Base-by-base conservation (phyloP, 2,113 vertebrate genomes). In the Pseudorhombus dupliciocellatus region DNA sequence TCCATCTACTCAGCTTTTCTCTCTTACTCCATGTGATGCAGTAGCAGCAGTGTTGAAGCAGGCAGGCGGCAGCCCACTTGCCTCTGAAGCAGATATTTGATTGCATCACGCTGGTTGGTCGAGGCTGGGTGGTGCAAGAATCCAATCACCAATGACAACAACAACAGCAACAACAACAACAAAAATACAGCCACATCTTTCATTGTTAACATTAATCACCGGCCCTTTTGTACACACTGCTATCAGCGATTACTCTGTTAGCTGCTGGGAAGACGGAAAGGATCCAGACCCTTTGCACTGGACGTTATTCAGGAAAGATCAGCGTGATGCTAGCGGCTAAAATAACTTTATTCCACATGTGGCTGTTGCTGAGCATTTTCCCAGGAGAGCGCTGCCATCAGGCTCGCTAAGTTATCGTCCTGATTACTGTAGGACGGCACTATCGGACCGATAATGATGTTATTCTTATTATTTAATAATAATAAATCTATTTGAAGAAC, bases 231-330 rank as follows among this genome's bases (percentile, higher is more conserved):
- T 88, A 81, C 84, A 89, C 82, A 76, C 85, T 89, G 77, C 79
- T 90, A 90, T 88, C 87, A 91, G 77, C 84, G 78, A 88, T 90
- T 90, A 83, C 70, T 25, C 72, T 63, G 70, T 85, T 85, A 80
- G 81, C 86, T 81, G 31, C 50, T 50, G 81, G 88, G 72, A 82
- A 90, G 89, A 86, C 86, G 76, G 77, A 7, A 2, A 53, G 53
- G 83, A 83, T 89, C 81, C 75, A 75, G 66, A 66, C 79, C 28
- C 24, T 72, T 84, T 71, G 73, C 61, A 65, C 58, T 72, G 66
- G 69, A 66, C 62, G 46, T 61, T 48, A 69, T 78, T 70, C 51
- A 21, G 18, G 20, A 30, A 37, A 70, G 77, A 54, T 51, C 25
- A 74, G 34, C 10, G 30, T 52, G 37, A 40, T 71, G 48, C 76